phyloP scores from a whole-genome alignment of 2,113 vertebrate genomes.

The Ageneiosus marmoratus region DNA sequence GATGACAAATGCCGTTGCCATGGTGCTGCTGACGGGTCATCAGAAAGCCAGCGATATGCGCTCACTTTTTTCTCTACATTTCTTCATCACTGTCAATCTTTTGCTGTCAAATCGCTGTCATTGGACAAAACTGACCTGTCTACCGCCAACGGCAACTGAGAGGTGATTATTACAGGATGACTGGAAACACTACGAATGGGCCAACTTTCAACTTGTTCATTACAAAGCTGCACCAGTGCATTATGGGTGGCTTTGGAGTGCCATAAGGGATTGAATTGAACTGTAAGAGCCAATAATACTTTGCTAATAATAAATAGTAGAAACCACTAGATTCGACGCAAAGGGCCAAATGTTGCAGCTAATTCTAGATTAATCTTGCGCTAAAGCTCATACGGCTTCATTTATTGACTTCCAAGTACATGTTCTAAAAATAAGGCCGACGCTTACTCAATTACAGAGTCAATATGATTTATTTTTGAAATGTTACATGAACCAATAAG shows the following conservation, averaged over 20 bases:
- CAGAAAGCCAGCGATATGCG: slow-evolving; percentile 45
- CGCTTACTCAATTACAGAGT: slow-evolving; percentile 55
- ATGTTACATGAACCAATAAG: slow-evolving; percentile 64
- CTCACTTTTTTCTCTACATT: slow-evolving; percentile 46
- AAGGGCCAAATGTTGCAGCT: not conserved
- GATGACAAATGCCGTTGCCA: slow-evolving; percentile 59
- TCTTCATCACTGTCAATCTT: slow-evolving; percentile 57
- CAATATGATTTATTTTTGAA: slow-evolving; percentile 53
- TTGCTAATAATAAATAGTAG: not conserved
- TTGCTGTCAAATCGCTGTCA: slow-evolving; percentile 45
- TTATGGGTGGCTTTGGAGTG: not conserved
- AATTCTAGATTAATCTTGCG: not conserved
- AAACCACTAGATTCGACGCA: not conserved
- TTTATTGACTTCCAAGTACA: not conserved
- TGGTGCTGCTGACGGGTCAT: slow-evolving; percentile 65
- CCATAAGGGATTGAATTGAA: not conserved
- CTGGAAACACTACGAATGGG: not conserved
- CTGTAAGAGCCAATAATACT: not conserved
- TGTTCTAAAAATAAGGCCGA: slow-evolving; percentile 43
- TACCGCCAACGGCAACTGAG: not conserved
- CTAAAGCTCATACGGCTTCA: not conserved
- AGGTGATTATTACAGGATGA: slow-evolving; percentile 13
- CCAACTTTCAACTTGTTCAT: slow-evolving; percentile 11
- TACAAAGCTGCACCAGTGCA: not conserved
- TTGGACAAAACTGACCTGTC: slow-evolving; percentile 17